These are phyloP conservation scores for Aleiodes leptofemur DNA, from an alignment of 2,888 invertebrate species.

Conservation along the genomic window DNA sequence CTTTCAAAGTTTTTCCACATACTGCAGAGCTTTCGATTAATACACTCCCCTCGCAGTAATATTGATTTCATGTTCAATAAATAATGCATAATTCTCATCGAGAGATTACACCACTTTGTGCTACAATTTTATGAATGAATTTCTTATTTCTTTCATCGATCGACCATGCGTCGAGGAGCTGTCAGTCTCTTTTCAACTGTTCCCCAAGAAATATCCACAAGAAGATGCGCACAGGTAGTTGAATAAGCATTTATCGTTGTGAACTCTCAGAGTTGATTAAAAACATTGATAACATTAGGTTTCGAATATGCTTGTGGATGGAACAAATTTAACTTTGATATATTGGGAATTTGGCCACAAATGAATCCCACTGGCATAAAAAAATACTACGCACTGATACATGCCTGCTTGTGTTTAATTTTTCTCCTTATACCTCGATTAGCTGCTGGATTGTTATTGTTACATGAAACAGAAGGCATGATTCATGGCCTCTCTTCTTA, in stretches of 20 bases:
- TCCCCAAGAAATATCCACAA: no score
- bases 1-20: no score
- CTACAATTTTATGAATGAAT: neutral
- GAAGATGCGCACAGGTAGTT: neutral
- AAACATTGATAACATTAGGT: neutral
- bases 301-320: constrained; percentile 2
- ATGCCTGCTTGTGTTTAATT: neutral
- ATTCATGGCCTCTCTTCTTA: neutral
- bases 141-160: neutral
- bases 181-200: no score
- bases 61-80: no score
- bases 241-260: neutral
- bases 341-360: constrained; percentile 5
- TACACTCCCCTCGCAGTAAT: no score
- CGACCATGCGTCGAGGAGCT: neutral
- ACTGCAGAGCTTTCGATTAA: no score
- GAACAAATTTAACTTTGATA: constrained; percentile 1
- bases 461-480: no score
- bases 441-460: neutral
- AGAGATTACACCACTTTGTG: neutral
- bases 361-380: neutral
- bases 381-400: neutral
- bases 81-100: neutral
- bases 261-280: no score
- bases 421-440: neutral